Percentiles rank a stretch among this genome's conserved stretches.
These are phyloP conservation scores for Hirundo rustica DNA, from an alignment of 2,797 vertebrate genomes.

Conservation along the genomic window DNA sequence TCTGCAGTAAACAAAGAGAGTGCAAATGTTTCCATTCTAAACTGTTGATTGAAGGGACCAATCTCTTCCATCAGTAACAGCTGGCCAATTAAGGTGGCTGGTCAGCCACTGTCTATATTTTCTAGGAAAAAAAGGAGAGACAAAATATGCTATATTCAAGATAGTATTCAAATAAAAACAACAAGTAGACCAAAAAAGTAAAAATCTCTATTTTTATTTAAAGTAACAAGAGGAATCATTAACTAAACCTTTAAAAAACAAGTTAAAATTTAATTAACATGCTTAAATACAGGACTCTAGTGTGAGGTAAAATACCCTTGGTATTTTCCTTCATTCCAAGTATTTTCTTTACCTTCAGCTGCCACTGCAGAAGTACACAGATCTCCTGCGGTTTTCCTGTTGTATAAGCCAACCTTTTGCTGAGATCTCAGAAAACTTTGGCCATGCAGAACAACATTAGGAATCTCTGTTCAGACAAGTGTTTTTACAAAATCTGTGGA, in stretches of 20 bases:
- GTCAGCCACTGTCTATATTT: neutral
- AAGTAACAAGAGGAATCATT: neutral
- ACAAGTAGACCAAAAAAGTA: neutral
- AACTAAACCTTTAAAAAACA: neutral
- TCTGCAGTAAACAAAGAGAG: neutral
- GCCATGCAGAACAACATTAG: neutral
- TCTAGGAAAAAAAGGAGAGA: neutral
- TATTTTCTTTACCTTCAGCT: neutral
- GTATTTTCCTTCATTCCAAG: neutral
- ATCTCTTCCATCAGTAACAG: neutral
- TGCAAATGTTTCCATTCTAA: neutral
- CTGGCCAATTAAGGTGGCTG: neutral
- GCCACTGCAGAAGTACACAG: neutral
- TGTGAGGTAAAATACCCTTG: neutral
- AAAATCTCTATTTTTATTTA: neutral
- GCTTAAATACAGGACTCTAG: neutral
- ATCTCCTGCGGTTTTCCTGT: neutral
- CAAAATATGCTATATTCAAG: neutral
- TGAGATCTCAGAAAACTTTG: neutral
- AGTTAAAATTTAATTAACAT: neutral
- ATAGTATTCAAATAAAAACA: neutral
- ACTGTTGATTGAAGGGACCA: neutral
- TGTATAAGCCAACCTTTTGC: neutral
- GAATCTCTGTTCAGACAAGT: neutral
- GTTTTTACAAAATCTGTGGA: neutral